Conservation (phyloP, 2,888 invertebrate genomes). For the Epiblema foenella region DNA sequence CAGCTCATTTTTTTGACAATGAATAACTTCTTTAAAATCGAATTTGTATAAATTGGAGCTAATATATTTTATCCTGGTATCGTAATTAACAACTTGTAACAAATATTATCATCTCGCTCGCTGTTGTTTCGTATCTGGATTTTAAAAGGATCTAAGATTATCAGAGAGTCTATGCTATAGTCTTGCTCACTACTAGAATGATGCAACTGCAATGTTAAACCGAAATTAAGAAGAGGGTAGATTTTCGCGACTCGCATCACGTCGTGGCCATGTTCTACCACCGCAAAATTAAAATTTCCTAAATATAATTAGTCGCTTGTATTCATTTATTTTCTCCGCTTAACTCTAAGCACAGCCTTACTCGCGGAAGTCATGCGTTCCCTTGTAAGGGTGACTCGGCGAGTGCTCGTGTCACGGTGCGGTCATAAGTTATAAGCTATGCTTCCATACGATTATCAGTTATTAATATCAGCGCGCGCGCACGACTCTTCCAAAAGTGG, state of each 20-base stretch:
- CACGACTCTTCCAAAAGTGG: slow-evolving; percentile 40
- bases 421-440: slow-evolving; percentile 32
- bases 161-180: not conserved
- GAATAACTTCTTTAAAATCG: no score
- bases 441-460: slow-evolving; percentile 40
- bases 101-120: not conserved
- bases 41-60: no score
- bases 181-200: not conserved
- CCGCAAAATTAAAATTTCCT: no score
- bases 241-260: no score
- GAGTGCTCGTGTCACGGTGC: slow-evolving; percentile 27
- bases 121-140: not conserved
- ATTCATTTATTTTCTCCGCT: slow-evolving; percentile 14
- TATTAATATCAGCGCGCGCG: slow-evolving; percentile 34
- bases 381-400: slow-evolving; percentile 39
- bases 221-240: no score
- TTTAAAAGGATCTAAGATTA: not conserved
- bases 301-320: not conserved
- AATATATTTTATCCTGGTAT: no score
- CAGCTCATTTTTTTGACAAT: no score
- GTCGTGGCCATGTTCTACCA: no score
- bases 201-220: no score
- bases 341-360: slow-evolving; percentile 15
- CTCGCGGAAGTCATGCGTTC: slow-evolving; percentile 36
- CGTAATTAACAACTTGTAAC: not conserved